A percentile compares a stretch with the other conserved stretches of the same genome.
Conservation (phyloP, 2,113 vertebrate genomes). For the Chlamydotis undulata region DNA sequence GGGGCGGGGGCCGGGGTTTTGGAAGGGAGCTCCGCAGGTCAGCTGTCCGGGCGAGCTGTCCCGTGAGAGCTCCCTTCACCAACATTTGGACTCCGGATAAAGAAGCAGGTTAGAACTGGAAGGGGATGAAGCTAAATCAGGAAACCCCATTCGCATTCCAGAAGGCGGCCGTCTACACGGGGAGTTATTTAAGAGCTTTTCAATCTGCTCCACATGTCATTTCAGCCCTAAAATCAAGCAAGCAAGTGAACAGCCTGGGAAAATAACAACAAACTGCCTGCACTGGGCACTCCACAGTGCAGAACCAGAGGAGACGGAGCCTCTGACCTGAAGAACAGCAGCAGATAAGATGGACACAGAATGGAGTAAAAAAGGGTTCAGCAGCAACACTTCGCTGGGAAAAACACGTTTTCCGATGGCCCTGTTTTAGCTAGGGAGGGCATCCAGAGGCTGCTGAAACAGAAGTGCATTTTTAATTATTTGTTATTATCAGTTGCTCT, state of each 20-base stretch:
- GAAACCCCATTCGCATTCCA: not conserved
- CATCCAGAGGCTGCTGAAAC: not conserved
- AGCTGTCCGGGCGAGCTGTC: not conserved
- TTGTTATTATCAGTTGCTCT: not conserved
- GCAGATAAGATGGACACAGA: not conserved
- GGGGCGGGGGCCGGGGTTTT: not conserved
- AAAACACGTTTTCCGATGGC: not conserved
- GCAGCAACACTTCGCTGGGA: not conserved
- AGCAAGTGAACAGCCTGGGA: not conserved
- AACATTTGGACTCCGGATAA: not conserved
- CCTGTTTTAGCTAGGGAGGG: not conserved
- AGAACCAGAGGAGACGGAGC: not conserved
- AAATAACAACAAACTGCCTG: slow-evolving; percentile 31
- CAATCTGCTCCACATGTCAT: not conserved
- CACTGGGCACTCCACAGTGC: not conserved
- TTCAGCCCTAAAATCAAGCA: not conserved
- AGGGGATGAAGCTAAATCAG: not conserved
- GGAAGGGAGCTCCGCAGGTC: not conserved
- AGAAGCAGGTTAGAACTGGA: not conserved
- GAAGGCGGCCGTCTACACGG: not conserved
- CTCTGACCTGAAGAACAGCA: slow-evolving; percentile 27
- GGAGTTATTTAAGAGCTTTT: slow-evolving; percentile 5
- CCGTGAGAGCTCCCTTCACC: not conserved
- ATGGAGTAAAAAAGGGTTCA: not conserved
- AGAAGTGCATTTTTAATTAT: slow-evolving; percentile 19